These are phyloP conservation scores for Hippocampus mohnikei DNA, from an alignment of 2,113 vertebrate species.

Conservation along the genomic window DNA sequence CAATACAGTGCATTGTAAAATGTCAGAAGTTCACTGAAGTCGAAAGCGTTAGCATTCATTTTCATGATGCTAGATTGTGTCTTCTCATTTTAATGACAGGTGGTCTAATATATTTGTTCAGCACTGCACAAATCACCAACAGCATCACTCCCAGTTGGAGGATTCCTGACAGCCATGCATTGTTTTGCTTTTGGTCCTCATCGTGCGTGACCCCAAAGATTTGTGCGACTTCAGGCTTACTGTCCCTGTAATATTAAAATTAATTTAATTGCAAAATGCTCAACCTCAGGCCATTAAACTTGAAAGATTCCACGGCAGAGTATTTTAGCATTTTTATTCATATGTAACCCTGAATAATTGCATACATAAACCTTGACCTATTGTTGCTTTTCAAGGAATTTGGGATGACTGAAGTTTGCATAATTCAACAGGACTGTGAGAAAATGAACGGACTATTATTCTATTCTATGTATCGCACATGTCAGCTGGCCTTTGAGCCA, in stretches of 20 bases:
- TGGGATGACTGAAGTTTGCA: neutral
- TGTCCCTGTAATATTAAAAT: too few relatives aligned
- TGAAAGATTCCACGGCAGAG: too few relatives aligned
- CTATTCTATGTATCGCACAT: neutral
- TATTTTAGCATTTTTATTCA: too few relatives aligned
- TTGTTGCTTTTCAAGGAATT: neutral
- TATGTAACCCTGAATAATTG: neutral
- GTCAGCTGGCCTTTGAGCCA: slow-evolving; percentile 11
- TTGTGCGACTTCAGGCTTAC: neutral
- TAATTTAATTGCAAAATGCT: too few relatives aligned
- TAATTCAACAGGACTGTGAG: neutral
- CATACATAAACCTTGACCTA: neutral
- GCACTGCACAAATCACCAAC: neutral
- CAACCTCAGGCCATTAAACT: too few relatives aligned
- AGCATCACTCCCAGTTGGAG: neutral
- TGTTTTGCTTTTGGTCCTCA: neutral
- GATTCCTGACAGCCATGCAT: neutral
- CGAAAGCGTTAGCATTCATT: too few relatives aligned
- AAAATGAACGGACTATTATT: neutral
- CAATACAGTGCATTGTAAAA: too few relatives aligned
- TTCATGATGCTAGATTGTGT: neutral
- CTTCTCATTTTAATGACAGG: neutral
- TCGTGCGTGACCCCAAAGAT: too few relatives aligned
- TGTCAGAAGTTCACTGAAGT: too few relatives aligned
- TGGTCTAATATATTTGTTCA: neutral